A percentile compares a stretch with the other conserved stretches of the same genome.
phyloP scores from a whole-genome alignment of 2,888 invertebrate genomes.

The Limnephilus marmoratus region DNA sequence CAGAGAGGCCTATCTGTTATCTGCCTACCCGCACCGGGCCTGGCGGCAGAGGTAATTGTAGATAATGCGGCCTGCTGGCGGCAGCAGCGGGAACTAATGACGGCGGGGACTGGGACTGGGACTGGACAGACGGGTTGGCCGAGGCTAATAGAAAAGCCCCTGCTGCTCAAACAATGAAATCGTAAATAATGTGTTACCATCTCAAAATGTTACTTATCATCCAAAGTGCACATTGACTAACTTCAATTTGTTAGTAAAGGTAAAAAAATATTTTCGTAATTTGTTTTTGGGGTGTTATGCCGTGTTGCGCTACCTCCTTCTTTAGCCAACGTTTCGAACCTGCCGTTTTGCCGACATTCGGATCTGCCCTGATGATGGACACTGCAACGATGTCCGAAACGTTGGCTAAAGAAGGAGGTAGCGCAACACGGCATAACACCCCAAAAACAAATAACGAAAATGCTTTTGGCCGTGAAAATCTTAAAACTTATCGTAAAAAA shows the following conservation, averaged over 20 bases:
- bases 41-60: slow-evolving; percentile 17
- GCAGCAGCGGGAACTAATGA: slow-evolving; percentile 34
- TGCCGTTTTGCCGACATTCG: too few species aligned
- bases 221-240: not conserved
- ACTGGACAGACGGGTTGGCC: slow-evolving; percentile 31
- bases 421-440: too few species aligned
- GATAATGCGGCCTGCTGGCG: slow-evolving; percentile 27
- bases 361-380: too few species aligned
- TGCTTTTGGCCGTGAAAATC: too few species aligned
- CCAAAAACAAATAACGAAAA: too few species aligned
- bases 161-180: slow-evolving; percentile 26
- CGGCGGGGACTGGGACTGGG: slow-evolving; percentile 22
- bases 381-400: too few species aligned
- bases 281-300: too few species aligned
- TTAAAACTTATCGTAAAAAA: too few species aligned
- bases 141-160: slow-evolving; percentile 20
- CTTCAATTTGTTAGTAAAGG: not conserved
- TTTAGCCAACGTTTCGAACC: too few species aligned
- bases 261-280: too few species aligned
- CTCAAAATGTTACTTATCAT: not conserved
- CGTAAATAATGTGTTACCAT: not conserved
- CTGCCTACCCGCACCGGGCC: not conserved
- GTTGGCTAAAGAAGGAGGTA: too few species aligned
- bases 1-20: not conserved
- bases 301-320: too few species aligned